phyloP scores from a whole-genome alignment of 2,113 vertebrate genomes.

The Nanorana parkeri region DNA sequence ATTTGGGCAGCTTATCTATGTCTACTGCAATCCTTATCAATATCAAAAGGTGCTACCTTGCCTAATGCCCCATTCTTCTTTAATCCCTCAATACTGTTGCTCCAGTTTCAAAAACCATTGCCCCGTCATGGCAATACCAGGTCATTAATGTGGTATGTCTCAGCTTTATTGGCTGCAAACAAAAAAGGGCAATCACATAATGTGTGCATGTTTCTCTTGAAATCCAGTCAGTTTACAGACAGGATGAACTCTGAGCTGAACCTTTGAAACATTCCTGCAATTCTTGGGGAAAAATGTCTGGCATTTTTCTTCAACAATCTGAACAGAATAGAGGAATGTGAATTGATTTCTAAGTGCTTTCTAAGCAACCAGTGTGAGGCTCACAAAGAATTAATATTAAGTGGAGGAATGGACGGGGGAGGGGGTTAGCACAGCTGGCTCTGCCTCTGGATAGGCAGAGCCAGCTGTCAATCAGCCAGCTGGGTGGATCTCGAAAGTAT shows the following conservation, averaged over 20 bases:
- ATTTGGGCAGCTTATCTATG: too few species aligned
- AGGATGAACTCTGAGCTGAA: conserved; percentile 18
- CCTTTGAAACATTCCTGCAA: conserved; percentile 40
- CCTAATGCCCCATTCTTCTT: too few species aligned
- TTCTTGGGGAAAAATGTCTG: background rate
- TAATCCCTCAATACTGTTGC: too few species aligned
- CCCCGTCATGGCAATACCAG: background rate
- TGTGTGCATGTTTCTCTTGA: conserved; percentile 22
- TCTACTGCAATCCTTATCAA: too few species aligned
- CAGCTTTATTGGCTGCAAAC: conserved; percentile 28
- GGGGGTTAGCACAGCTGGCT: too few species aligned
- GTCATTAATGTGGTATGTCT: conserved; percentile 12
- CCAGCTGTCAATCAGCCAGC: too few species aligned
- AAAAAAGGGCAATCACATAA: conserved; percentile 42
- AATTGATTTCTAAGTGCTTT: conserved; percentile 28
- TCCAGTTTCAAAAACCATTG: too few species aligned
- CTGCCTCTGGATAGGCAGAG: too few species aligned
- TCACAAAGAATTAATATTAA: conserved; percentile 10
- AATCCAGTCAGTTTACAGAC: conserved; percentile 2
- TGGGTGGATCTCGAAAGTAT: too few species aligned
- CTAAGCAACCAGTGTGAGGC: background rate
- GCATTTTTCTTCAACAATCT: conserved; percentile 19
- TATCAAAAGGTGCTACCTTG: too few species aligned
- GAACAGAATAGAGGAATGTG: conserved; percentile 19
- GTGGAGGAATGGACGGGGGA: too few species aligned